Conservation (phyloP, 2,113 vertebrate species). For the Columba livia region DNA sequence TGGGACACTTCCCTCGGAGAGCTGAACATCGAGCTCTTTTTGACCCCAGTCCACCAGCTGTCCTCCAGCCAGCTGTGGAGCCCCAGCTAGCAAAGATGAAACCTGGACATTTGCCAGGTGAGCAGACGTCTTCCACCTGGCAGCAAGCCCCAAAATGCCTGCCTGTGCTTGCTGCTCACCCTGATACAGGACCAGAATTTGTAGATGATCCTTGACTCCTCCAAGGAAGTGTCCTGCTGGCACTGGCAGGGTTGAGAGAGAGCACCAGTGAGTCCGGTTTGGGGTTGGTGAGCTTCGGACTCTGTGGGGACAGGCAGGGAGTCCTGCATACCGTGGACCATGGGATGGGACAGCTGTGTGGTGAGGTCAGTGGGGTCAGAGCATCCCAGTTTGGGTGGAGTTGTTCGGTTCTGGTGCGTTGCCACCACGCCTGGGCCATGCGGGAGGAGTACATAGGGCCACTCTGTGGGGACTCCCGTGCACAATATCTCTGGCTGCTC, state of each 20-base stretch:
- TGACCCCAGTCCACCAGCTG: background rate
- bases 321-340: rapidly evolving
- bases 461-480: background rate
- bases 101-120: background rate
- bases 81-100: background rate
- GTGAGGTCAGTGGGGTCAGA: background rate
- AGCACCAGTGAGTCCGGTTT: background rate
- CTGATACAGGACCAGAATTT: background rate
- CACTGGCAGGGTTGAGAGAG: background rate
- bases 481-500: background rate
- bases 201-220: background rate
- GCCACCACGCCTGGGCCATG: rapidly evolving
- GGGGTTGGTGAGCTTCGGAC: background rate
- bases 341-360: background rate
- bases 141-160: background rate
- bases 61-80: background rate
- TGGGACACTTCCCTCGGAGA: background rate
- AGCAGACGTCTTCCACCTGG: background rate
- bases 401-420: rapidly evolving
- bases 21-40: background rate
- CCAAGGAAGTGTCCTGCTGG: background rate
- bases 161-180: background rate
- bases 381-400: rapidly evolving
- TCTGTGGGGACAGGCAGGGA: background rate
- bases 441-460: background rate